A percentile compares a stretch with the other conserved stretches of the same genome.
These are phyloP conservation scores for Oligia strigilis DNA, from an alignment of 2,888 invertebrate genomes.

Conservation along the genomic window DNA sequence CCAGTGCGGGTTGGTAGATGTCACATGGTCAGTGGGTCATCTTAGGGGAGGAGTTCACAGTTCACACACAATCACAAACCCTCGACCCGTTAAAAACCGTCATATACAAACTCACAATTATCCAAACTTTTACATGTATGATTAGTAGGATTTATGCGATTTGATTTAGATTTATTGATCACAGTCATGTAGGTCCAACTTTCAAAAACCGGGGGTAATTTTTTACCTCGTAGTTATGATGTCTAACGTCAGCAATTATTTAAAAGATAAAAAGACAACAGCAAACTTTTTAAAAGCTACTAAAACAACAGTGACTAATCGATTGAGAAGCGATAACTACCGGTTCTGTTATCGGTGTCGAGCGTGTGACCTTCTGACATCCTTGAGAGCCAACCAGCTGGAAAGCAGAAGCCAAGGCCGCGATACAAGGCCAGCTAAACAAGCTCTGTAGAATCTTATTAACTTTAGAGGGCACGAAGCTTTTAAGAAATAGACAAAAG, in stretches of 20 bases:
- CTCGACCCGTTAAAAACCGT: background rate
- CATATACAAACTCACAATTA: background rate
- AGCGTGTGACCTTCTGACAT: slow-evolving; percentile 57
- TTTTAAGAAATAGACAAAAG: background rate
- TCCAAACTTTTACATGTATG: background rate
- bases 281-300: background rate
- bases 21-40: too few species aligned
- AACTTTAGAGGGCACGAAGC: background rate
- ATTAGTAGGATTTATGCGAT: background rate
- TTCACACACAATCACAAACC: too few species aligned
- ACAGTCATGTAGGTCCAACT: background rate
- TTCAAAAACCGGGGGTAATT: background rate
- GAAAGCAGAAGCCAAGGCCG: slow-evolving; percentile 53
- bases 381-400: slow-evolving; percentile 49
- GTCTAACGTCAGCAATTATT: background rate
- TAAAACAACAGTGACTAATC: slow-evolving; percentile 43
- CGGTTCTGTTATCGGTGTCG: slow-evolving; percentile 41
- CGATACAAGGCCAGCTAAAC: slow-evolving; percentile 34
- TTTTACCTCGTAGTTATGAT: background rate
- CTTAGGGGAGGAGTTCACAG: too few species aligned
- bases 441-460: slow-evolving; percentile 9
- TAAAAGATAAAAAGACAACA: background rate
- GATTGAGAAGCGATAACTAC: slow-evolving; percentile 28
- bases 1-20: too few species aligned
- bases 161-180: background rate